Base-by-base conservation (phyloP, 2,113 vertebrate species). In the Muscicapa adusta region DNA sequence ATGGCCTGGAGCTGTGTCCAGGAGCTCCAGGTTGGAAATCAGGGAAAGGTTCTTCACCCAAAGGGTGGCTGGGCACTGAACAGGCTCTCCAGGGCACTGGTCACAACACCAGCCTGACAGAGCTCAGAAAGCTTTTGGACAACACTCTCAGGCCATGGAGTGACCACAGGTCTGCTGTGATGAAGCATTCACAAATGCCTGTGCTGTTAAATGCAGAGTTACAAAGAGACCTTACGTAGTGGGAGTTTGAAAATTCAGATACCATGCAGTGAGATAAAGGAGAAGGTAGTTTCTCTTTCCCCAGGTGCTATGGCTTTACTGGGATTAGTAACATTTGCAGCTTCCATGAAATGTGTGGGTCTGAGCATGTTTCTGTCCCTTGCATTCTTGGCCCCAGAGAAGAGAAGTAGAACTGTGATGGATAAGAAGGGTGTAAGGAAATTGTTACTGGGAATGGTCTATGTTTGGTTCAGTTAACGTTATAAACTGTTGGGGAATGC, bases 181-280 rank as follows among this genome's bases (percentile, higher is more conserved):
- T 11, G 33, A 78, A 67, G 7, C 0, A 4, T n/a, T 31, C 14
- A 11, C 28, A 10, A 45, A 34, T 36, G 50, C 4, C 7, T 33
- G 10, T 40, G n/a, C 23, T 67, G 22, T 25, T 71, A 91, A 75
- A 61, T 12, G 10, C 15, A 47, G 7, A 2, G 2, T 24, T 40
- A 20, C 26, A 34, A 3, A 16, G 29, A 71, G 12, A 42, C 18
- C 12, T 47, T 23, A 13, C 13, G 13, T 8, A 3, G 31, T 0
- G 48, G 56, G 26, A 29, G 16, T 13, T 38, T 51, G 45, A 79
- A 56, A 75, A 79, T 51, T 72, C 54, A 56, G 13, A 13, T 51
- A 51, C 18, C 8, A 2, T 4, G 10, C 19, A 61, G 7, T 61
- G 26, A 22, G 33, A 11, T 60, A 18, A 0, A 0, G 24, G 8